phyloP scores from a whole-genome alignment of 2,888 invertebrate species.

The Chaitophorus viminalis region DNA sequence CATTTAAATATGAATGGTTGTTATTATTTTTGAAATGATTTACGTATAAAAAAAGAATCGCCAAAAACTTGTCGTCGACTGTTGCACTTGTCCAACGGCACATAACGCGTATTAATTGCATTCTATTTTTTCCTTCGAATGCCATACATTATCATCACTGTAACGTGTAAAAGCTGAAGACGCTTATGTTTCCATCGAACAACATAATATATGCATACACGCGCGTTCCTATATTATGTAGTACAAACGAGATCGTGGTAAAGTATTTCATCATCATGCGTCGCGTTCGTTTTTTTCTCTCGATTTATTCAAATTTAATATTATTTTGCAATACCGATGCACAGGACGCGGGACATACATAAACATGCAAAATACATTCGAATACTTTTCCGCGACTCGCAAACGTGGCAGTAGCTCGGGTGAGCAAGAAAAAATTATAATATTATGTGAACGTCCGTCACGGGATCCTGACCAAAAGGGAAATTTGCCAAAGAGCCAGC shows the following conservation, averaged over 20 bases:
- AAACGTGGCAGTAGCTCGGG: no score
- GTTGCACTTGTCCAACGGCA: background rate
- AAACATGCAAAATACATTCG: background rate
- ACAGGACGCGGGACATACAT: no score
- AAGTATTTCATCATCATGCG: no score
- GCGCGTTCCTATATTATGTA: no score
- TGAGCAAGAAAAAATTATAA: no score
- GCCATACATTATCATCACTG: background rate
- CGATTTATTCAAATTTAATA: no score
- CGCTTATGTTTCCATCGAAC: background rate
- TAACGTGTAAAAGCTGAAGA: background rate
- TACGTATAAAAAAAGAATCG: conserved; percentile 33
- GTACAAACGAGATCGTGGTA: no score
- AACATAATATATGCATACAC: no score
- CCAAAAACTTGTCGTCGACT: background rate
- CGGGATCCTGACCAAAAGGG: background rate
- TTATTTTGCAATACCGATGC: no score
- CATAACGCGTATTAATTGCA: background rate
- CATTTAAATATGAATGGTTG: conserved; percentile 38
- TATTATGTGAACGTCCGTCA: no score
- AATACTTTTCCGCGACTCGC: background rate
- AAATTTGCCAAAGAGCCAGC: background rate
- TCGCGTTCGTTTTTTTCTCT: background rate
- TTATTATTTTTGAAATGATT: background rate
- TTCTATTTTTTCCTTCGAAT: background rate